Evolutionary conservation across 2,888 invertebrate species (phyloP).

Genomic region (Diadromus collaris): DNA sequence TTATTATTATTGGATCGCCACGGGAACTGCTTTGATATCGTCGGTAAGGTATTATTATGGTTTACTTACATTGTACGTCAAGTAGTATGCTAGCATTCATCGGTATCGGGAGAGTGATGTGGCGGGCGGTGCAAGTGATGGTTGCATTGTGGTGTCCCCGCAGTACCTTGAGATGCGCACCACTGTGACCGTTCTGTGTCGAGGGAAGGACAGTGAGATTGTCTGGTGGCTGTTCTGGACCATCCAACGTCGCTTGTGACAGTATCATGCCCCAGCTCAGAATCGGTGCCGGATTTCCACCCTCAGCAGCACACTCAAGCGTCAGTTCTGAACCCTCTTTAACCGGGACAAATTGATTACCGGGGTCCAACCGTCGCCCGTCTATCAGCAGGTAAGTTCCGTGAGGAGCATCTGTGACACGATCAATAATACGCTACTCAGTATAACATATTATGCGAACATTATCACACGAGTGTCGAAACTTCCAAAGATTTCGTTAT

Average conservation of each 20-base stretch:
- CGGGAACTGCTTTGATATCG: no score
- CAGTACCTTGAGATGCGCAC: slow-evolving; percentile 87
- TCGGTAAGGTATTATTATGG: neutral
- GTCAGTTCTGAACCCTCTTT: slow-evolving; percentile 92
- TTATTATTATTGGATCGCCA: no score
- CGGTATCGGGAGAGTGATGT: slow-evolving; percentile 83
- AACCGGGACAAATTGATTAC: slow-evolving; percentile 93
- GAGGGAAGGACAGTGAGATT: slow-evolving; percentile 77
- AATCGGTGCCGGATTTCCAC: slow-evolving; percentile 87
- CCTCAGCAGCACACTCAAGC: slow-evolving; percentile 93
- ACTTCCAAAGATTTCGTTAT: neutral
- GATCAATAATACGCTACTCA: slow-evolving; percentile 32
- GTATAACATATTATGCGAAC: neutral
- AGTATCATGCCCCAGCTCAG: slow-evolving; percentile 85
- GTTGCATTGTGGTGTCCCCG: slow-evolving; percentile 94
- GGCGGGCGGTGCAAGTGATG: slow-evolving; percentile 90
- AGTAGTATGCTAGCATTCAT: slow-evolving; percentile 83
- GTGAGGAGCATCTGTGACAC: slow-evolving; percentile 88
- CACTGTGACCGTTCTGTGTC: slow-evolving; percentile 80
- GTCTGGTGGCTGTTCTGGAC: slow-evolving; percentile 77
- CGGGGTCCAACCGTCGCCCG: slow-evolving; percentile 91
- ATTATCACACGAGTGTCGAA: neutral
- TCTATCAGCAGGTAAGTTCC: slow-evolving; percentile 94
- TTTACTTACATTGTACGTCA: slow-evolving; percentile 86
- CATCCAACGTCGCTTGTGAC: slow-evolving; percentile 79